A percentile compares a stretch with the other conserved stretches of the same genome.
phyloP scores from a whole-genome alignment of 92 coral and sea anemone species.

The Porites rus region DNA sequence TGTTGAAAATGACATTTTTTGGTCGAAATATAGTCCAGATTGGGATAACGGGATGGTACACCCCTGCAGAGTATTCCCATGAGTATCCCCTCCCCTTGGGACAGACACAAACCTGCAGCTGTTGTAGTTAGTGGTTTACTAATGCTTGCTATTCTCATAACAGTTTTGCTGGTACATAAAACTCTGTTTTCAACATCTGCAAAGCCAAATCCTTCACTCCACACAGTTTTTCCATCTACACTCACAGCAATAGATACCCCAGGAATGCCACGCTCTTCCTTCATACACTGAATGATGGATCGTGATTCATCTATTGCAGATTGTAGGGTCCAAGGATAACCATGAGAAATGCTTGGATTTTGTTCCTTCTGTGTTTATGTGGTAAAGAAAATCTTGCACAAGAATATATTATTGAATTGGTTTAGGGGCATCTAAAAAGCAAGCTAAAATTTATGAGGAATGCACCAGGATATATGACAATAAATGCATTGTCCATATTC shows the following conservation, averaged over 20 bases:
- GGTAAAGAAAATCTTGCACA: background rate
- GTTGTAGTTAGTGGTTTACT: constrained; percentile 93
- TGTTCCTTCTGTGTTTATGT: background rate
- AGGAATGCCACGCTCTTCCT: constrained; percentile 91
- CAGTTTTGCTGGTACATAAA: constrained; percentile 80
- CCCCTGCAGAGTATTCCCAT: background rate
- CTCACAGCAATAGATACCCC: constrained; percentile 89
- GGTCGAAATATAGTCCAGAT: too few species aligned
- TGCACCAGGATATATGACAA: too few species aligned
- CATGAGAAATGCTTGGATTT: background rate
- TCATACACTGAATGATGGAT: constrained; percentile 63
- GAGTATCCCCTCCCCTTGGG: background rate
- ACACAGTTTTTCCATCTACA: constrained; percentile 84
- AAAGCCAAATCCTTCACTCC: constrained; percentile 98
- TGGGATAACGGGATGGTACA: too few species aligned
- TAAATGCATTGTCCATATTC: too few species aligned
- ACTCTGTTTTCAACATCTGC: constrained; percentile 96
- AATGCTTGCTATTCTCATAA: constrained; percentile 99
- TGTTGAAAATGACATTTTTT: too few species aligned
- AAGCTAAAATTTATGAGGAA: background rate
- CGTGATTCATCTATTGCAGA: constrained; percentile 76
- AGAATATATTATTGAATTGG: background rate
- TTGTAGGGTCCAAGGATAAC: constrained; percentile 33
- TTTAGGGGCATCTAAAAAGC: background rate
- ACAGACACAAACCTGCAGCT: constrained; percentile 76